A percentile compares a stretch with the other conserved stretches of the same genome.
Evolutionary conservation across 2,797 vertebrate species (phyloP).

Genomic region (Catostomus latipinnis): DNA sequence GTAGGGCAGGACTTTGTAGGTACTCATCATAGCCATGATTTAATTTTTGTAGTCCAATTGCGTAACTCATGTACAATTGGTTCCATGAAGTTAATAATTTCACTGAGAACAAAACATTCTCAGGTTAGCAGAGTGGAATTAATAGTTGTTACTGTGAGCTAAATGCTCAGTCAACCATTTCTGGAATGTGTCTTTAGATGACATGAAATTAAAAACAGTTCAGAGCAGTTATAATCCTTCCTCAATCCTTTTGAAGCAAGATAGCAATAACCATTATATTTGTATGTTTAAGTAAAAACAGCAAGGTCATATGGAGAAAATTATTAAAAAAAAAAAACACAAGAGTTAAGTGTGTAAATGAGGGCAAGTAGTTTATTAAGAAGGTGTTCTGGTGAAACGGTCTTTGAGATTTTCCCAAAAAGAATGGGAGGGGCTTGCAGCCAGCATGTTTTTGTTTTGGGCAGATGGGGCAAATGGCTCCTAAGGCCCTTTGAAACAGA

Average conservation of each 20-base stretch:
- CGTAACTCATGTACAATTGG: conserved; percentile 38
- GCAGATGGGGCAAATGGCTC: conserved; percentile 56
- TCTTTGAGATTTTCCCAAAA: conserved; percentile 5
- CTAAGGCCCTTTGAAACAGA: background rate
- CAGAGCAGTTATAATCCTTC: conserved; percentile 34
- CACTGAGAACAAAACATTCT: background rate
- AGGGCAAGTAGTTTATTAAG: background rate
- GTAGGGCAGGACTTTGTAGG: background rate
- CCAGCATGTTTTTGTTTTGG: conserved; percentile 60
- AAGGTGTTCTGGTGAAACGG: background rate
- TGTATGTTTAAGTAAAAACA: background rate
- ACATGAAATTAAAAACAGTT: conserved; percentile 10
- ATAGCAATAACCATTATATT: background rate
- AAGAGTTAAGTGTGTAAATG: conserved; percentile 55
- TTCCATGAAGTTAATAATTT: conserved; percentile 34
- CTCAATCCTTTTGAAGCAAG: conserved; percentile 3
- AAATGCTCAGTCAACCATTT: background rate
- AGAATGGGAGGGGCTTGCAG: conserved; percentile 62
- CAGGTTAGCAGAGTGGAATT: background rate
- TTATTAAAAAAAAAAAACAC: too few species aligned
- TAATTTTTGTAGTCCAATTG: conserved; percentile 25
- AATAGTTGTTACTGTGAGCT: background rate
- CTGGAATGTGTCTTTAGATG: conserved; percentile 24
- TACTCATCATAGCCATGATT: conserved; percentile 13
- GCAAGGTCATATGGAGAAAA: conserved; percentile 40